Base-by-base conservation (phyloP, 2,113 vertebrate genomes). In the Xenopus tropicalis region DNA sequence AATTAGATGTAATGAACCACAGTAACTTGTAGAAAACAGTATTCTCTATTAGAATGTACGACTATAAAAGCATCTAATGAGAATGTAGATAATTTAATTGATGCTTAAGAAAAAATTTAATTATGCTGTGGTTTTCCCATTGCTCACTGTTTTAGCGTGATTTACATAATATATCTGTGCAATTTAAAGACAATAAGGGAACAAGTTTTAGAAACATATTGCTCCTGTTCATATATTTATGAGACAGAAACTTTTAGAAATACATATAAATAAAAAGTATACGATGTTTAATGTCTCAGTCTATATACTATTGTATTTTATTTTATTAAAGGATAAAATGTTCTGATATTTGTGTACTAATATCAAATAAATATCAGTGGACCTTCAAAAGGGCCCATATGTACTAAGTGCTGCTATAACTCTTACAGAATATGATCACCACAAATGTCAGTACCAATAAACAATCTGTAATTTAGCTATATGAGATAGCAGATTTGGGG, bases 81-180 rank as follows among this genome's bases (percentile, higher is more conserved):
- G 72, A 69, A 75, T 62, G 57, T 62, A 43, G 72, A 62, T 75
- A 75, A 75, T 68, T 68, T 75, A 69, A 75, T 75, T 66, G 69
- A 57, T 62, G 72, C 24, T 69, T 69, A 69, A 75, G 66, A 23
- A 69, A 48, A 67, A 68, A 68, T 69, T 64, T 75, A 75, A 62
- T 75, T 75, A 75, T 67, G 58, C 44, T 11, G 24, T 54, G 57
- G 72, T 65, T 75, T 75, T 75, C 58, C 57, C 58, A 61, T 69
- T 75, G 66, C 65, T 75, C 7, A 42, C 65, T 63, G 37, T 66
- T 75, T 69, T 69, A 66, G 25, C 43, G 25, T 62, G 25, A 75
- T 75, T 75, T 75, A 58, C 72, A 75, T 69, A 75, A 75, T 69
- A 61, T 58, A 51, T 29, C 46, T 17, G 22, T 61, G 20, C 14